Percentiles rank a stretch among this genome's conserved stretches.
These are phyloP conservation scores for Xiphophorus couchianus DNA, from an alignment of 2,113 vertebrate species.

Conservation along the genomic window DNA sequence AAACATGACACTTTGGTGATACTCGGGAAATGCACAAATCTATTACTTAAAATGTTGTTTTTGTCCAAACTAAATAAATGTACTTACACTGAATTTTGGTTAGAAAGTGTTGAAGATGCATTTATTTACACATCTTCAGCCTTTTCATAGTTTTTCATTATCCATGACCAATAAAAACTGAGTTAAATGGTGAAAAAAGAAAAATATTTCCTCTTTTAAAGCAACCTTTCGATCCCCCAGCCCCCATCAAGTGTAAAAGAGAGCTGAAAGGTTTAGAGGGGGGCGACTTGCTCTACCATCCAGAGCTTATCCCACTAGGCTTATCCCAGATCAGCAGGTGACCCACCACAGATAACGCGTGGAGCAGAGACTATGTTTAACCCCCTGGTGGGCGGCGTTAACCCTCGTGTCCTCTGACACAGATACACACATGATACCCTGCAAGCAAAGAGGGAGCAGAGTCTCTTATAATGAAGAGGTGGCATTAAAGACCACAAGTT, in stretches of 20 bases:
- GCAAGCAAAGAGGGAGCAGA: neutral
- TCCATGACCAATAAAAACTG: neutral
- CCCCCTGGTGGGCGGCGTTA: conserved; percentile 40
- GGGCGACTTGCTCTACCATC: conserved; percentile 65
- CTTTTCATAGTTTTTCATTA: neutral
- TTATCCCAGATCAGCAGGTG: conserved; percentile 77
- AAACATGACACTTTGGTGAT: too few species aligned
- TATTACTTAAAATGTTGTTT: too few species aligned
- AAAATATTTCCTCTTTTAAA: neutral
- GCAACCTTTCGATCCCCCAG: conserved; percentile 14
- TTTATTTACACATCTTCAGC: neutral
- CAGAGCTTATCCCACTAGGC: conserved; percentile 60
- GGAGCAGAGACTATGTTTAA: conserved; percentile 38
- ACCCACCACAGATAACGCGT: conserved; percentile 61
- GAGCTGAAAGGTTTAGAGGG: conserved; percentile 21
- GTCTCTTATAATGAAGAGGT: neutral
- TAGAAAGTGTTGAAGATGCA: neutral
- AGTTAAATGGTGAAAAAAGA: neutral
- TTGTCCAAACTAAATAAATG: too few species aligned
- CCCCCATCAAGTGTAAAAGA: conserved; percentile 5
- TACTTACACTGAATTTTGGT: neutral
- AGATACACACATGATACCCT: conserved; percentile 22
- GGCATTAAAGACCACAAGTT: conserved; percentile 9
- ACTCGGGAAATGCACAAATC: too few species aligned
- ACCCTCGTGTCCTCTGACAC: conserved; percentile 34